Percentiles rank a stretch among this genome's conserved stretches.
Conservation (phyloP, 2,888 invertebrate species). For the Stenchaetothrips biformis region DNA sequence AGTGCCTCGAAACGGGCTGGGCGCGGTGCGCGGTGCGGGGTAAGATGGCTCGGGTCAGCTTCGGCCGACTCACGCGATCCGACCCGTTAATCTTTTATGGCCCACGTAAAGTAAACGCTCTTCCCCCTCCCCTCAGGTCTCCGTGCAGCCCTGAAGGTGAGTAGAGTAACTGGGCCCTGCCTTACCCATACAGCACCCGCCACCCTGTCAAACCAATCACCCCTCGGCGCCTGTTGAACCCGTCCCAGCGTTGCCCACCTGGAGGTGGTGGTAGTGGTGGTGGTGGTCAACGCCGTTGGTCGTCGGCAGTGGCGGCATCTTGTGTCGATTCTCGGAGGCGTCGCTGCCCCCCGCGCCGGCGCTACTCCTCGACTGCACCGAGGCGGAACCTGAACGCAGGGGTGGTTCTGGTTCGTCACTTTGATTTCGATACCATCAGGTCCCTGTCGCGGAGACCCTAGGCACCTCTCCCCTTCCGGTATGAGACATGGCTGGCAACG, state of each 20-base stretch:
- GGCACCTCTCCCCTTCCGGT: slow-evolving; percentile 24
- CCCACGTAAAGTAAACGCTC: neutral
- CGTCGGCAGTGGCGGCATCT: slow-evolving; percentile 33
- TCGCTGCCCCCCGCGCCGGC: neutral
- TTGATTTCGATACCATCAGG: slow-evolving; percentile 28
- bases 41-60: too few species aligned
- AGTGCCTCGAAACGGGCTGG: too few species aligned
- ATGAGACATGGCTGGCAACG: neutral
- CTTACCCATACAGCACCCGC: too few species aligned
- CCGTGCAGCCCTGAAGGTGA: neutral
- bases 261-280: neutral
- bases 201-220: too few species aligned
- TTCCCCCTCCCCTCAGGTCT: neutral
- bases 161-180: too few species aligned
- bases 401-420: slow-evolving; percentile 27
- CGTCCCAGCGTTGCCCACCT: neutral
- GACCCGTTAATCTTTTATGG: neutral
- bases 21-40: too few species aligned
- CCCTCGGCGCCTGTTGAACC: neutral
- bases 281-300: neutral
- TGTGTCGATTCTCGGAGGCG: slow-evolving; percentile 31
- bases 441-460: slow-evolving; percentile 30
- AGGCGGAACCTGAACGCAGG: neutral
- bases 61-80: neutral
- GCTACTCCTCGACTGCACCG: neutral